Evolutionary conservation across 2,113 vertebrate species (phyloP).

Genomic region (Myanophis thanlyinensis): DNA sequence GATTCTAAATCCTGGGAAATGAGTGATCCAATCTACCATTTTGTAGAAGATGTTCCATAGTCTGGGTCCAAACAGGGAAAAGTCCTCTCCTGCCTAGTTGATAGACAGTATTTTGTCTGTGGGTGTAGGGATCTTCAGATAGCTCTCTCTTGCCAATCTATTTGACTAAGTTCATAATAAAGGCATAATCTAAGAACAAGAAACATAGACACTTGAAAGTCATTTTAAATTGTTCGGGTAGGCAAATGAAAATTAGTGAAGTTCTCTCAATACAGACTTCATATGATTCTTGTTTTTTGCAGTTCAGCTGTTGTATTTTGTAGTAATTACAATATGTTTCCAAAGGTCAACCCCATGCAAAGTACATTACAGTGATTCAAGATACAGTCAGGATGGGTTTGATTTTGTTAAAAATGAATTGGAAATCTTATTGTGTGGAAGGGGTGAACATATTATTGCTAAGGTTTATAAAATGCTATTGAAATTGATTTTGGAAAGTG

Average conservation of each 20-base stretch:
- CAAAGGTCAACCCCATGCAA: not conserved
- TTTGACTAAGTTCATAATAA: not conserved
- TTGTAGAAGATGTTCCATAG: not conserved
- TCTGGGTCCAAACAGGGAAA: not conserved
- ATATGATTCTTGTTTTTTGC: not conserved
- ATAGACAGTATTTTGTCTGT: not conserved
- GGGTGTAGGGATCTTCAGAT: not conserved
- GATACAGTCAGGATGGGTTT: not conserved
- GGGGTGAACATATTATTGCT: no score
- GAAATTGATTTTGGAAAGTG: no score
- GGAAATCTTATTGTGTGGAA: no score
- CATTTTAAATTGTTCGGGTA: not conserved
- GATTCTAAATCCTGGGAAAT: not conserved
- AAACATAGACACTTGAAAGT: not conserved
- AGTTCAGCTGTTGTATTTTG: not conserved
- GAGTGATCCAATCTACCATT: not conserved
- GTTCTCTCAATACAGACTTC: not conserved
- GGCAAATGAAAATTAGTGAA: not conserved
- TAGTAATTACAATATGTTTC: not conserved
- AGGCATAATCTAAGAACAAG: not conserved
- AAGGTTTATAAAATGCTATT: no score
- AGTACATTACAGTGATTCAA: not conserved
- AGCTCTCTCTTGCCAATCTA: not conserved
- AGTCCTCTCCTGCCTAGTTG: not conserved
- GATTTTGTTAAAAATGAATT: no score